phyloP scores from a whole-genome alignment of 2,797 vertebrate species.

The Hylomyscus alleni region DNA sequence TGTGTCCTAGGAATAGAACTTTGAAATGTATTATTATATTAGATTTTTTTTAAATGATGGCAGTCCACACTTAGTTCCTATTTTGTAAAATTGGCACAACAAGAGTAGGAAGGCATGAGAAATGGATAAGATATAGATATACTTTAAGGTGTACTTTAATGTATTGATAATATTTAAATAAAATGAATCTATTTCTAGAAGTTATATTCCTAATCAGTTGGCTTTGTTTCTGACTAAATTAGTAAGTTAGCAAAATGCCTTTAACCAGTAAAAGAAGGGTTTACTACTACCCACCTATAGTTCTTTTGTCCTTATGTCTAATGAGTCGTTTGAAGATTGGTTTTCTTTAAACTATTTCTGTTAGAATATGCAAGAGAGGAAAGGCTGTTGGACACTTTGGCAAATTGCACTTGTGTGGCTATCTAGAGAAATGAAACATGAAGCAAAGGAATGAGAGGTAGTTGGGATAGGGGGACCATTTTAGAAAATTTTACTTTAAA shows the following conservation, averaged over 20 bases:
- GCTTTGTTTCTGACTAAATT: slow-evolving; percentile 60
- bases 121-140: slow-evolving; percentile 9
- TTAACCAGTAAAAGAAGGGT: slow-evolving; percentile 65
- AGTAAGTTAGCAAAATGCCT: slow-evolving; percentile 62
- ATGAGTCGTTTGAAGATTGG: slow-evolving; percentile 13
- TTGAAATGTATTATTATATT: slow-evolving; percentile 46
- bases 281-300: neutral
- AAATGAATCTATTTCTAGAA: slow-evolving; percentile 52
- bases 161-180: slow-evolving; percentile 48
- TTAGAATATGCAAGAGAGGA: slow-evolving; percentile 26
- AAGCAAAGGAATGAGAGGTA: neutral
- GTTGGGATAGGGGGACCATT: neutral
- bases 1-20: slow-evolving; percentile 16
- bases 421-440: neutral
- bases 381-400: slow-evolving; percentile 21
- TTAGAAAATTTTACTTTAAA: slow-evolving; percentile 52
- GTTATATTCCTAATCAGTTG: slow-evolving; percentile 36
- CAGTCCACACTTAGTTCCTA: neutral
- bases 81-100: slow-evolving; percentile 13
- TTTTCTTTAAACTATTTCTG: slow-evolving; percentile 69
- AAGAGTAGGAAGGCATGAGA: slow-evolving; percentile 30
- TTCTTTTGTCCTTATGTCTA: slow-evolving; percentile 47
- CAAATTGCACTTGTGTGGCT: slow-evolving; percentile 16
- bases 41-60: neutral
- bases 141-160: neutral